Percentiles rank a stretch among this genome's conserved stretches.
phyloP scores from a whole-genome alignment of 2,888 invertebrate genomes.

The Lathronympha strigana region DNA sequence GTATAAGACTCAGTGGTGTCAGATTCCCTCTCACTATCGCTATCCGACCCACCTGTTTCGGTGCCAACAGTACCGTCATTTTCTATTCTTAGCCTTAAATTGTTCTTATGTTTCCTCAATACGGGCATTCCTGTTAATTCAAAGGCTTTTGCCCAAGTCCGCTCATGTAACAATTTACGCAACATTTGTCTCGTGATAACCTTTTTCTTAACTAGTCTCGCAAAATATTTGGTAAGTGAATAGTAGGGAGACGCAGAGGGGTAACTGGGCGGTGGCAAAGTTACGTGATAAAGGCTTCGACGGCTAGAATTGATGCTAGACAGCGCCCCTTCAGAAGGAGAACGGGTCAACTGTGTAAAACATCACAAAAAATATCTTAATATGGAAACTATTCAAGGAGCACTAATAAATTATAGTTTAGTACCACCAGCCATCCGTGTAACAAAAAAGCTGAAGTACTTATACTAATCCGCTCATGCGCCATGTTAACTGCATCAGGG shows the following conservation, averaged over 20 bases:
- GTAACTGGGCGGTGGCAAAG: constrained; percentile 89
- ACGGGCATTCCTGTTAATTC: constrained; percentile 77
- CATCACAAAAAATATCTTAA: constrained; percentile 57
- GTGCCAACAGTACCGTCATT: constrained; percentile 74
- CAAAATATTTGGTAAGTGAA: constrained; percentile 90
- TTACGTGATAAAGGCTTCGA: constrained; percentile 83
- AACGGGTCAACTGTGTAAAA: constrained; percentile 80
- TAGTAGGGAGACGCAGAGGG: constrained; percentile 91
- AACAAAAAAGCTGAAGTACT: not conserved
- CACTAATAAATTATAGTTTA: not conserved
- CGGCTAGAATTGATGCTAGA: constrained; percentile 82
- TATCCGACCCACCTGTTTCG: constrained; percentile 74
- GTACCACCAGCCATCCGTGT: not conserved
- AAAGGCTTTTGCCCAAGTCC: constrained; percentile 79
- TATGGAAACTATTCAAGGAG: constrained; percentile 5
- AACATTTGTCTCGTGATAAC: constrained; percentile 88
- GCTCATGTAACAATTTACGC: constrained; percentile 89
- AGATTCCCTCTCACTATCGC: constrained; percentile 72
- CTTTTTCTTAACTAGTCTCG: constrained; percentile 89
- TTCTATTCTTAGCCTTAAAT: constrained; percentile 71
- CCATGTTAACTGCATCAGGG: not conserved
- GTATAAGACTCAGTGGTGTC: constrained; percentile 74
- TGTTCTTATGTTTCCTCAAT: constrained; percentile 75
- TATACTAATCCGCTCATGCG: not conserved
- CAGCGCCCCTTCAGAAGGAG: constrained; percentile 82